These are phyloP conservation scores for Lepidocolaptes lacrymiger DNA, from an alignment of 2,797 vertebrate genomes.

Conservation along the genomic window DNA sequence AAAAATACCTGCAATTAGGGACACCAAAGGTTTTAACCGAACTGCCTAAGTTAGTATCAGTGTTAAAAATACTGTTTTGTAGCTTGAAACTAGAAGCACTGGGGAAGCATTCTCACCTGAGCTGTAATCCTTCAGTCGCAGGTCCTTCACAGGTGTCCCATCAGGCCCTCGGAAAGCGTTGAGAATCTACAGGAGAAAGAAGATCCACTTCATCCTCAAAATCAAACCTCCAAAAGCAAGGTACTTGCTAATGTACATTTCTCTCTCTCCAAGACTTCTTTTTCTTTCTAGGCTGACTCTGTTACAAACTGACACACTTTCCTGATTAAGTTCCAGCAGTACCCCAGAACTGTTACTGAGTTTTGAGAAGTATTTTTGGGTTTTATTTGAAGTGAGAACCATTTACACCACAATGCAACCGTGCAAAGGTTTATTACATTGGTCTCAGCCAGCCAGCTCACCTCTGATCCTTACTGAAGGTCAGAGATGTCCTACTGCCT, in stretches of 20 bases:
- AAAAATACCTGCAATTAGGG: neutral
- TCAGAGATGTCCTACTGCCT: neutral
- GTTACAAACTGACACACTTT: neutral
- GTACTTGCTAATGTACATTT: neutral
- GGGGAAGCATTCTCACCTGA: slow-evolving; percentile 76
- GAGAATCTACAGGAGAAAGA: slow-evolving; percentile 75
- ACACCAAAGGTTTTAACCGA: neutral
- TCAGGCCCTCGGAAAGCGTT: slow-evolving; percentile 74
- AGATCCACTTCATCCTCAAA: slow-evolving; percentile 23
- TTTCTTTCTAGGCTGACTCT: neutral
- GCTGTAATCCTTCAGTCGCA: slow-evolving; percentile 80
- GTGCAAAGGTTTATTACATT: neutral
- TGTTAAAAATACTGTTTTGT: neutral
- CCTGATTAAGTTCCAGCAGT: neutral
- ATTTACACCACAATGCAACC: neutral
- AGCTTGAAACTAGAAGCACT: neutral
- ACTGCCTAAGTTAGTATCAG: neutral
- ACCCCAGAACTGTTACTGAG: neutral
- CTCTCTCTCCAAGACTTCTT: neutral
- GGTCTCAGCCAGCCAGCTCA: neutral
- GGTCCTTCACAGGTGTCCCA: slow-evolving; percentile 76
- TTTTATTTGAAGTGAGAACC: neutral
- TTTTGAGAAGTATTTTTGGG: neutral
- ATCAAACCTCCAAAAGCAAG: neutral
- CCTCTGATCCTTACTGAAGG: neutral